Percentiles rank a stretch among this genome's conserved stretches.
Evolutionary conservation across 1,140 invertebrate genomes (phyloP).

Genomic region (Geopemphigus sp.): DNA sequence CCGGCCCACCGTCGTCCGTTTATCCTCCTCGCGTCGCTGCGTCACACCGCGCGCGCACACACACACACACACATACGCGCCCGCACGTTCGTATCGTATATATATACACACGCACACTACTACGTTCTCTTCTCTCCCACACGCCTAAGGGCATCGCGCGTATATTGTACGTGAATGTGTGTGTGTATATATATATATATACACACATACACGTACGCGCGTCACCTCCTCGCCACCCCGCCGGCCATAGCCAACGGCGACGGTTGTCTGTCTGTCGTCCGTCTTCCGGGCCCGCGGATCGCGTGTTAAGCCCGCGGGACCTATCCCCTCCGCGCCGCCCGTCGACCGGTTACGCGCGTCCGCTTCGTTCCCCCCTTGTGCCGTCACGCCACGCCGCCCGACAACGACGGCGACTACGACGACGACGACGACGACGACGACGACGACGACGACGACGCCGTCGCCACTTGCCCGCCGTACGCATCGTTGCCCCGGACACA

Average conservation of each 20-base stretch:
- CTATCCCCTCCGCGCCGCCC: not conserved
- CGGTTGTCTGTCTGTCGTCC: conserved; percentile 46
- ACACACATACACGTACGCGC: not conserved
- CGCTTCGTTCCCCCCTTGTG: not conserved
- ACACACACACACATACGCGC: too few relatives aligned
- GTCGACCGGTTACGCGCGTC: not conserved
- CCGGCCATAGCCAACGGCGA: conserved; percentile 16
- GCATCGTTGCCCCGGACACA: conserved; percentile 39
- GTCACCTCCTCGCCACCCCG: not conserved
- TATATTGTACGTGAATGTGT: not conserved
- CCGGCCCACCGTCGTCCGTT: too few relatives aligned
- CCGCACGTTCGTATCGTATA: not conserved
- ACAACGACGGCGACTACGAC: not conserved
- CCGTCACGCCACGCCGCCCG: not conserved
- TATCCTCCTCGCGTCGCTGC: not conserved
- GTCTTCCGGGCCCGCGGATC: conserved; percentile 47
- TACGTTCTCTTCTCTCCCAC: conserved; percentile 29
- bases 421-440: not conserved
- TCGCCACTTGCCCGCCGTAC: conserved; percentile 15
- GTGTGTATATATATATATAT: too few relatives aligned
- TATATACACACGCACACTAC: too few relatives aligned
- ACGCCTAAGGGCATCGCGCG: conserved; percentile 31
- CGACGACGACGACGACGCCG: not conserved
- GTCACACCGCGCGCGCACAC: not conserved
- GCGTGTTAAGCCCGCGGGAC: conserved; percentile 47